These are phyloP conservation scores for Pardalotus punctatus DNA, from an alignment of 2,113 vertebrate genomes.

Conservation along the genomic window DNA sequence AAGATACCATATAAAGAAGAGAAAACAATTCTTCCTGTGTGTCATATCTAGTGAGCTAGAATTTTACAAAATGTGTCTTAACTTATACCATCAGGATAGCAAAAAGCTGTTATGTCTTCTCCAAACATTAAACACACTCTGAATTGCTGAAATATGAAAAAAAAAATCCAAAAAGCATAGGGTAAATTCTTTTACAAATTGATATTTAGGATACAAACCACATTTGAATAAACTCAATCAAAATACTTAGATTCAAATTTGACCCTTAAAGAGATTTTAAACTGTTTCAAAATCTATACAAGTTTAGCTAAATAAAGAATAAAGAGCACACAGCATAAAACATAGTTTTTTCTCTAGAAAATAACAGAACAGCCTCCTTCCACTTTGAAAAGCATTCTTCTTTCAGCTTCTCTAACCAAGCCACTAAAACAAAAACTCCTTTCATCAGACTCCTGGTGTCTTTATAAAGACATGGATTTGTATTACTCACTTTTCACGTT, in stretches of 20 bases:
- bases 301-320: neutral
- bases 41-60: neutral
- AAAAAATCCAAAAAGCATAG: neutral
- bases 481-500: neutral
- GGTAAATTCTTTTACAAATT: neutral
- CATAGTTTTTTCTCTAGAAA: neutral
- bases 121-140: neutral
- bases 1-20: neutral
- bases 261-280: neutral
- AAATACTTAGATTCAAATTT: neutral
- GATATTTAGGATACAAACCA: neutral
- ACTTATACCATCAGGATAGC: neutral
- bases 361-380: neutral
- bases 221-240: neutral
- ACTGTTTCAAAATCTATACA: neutral
- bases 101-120: neutral
- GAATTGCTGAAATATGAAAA: neutral
- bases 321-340: neutral
- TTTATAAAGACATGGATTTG: neutral
- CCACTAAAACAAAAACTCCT: neutral
- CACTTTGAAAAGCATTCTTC: neutral
- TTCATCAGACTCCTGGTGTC: rapidly evolving
- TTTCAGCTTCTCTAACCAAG: neutral
- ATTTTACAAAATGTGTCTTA: neutral
- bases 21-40: neutral